Percentiles rank a stretch among this genome's conserved stretches.
Evolutionary conservation across 2,113 vertebrate genomes (phyloP).

Genomic region (Pelodiscus sinensis): DNA sequence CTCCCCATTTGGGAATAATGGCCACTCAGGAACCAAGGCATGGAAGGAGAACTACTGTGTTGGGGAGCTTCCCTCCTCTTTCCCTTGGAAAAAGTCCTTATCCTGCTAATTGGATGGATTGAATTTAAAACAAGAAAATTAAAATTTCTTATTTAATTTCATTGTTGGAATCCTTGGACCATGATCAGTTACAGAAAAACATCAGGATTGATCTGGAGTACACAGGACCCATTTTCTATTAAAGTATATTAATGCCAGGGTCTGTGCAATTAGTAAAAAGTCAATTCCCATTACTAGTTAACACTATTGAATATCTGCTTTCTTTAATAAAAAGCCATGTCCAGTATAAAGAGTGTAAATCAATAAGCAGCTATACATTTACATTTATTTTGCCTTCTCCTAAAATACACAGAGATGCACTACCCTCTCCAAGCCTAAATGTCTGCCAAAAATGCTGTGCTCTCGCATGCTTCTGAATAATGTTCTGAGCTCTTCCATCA

Average conservation of each 20-base stretch:
- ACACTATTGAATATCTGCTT: slow-evolving; percentile 94
- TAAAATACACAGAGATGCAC: slow-evolving; percentile 49
- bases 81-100: slow-evolving; percentile 43
- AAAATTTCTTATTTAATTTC: slow-evolving; percentile 59
- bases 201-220: slow-evolving; percentile 84
- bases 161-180: slow-evolving; percentile 74
- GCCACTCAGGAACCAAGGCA: not conserved
- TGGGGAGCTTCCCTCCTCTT: not conserved
- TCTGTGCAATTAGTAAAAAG: slow-evolving; percentile 94
- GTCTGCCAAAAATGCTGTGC: slow-evolving; percentile 29
- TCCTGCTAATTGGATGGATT: slow-evolving; percentile 38
- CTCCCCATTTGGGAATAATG: not conserved
- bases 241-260: slow-evolving; percentile 90
- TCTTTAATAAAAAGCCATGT: slow-evolving; percentile 94
- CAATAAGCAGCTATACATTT: slow-evolving; percentile 77
- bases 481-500: not conserved
- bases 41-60: not conserved
- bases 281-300: slow-evolving; percentile 96
- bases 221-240: slow-evolving; percentile 86
- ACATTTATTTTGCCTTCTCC: slow-evolving; percentile 72
- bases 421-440: not conserved
- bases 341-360: slow-evolving; percentile 84
- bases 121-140: slow-evolving; percentile 41
- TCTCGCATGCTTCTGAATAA: slow-evolving; percentile 23
- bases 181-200: slow-evolving; percentile 67